phyloP scores from a whole-genome alignment of 2,113 vertebrate genomes.

The Pteronura brasiliensis region DNA sequence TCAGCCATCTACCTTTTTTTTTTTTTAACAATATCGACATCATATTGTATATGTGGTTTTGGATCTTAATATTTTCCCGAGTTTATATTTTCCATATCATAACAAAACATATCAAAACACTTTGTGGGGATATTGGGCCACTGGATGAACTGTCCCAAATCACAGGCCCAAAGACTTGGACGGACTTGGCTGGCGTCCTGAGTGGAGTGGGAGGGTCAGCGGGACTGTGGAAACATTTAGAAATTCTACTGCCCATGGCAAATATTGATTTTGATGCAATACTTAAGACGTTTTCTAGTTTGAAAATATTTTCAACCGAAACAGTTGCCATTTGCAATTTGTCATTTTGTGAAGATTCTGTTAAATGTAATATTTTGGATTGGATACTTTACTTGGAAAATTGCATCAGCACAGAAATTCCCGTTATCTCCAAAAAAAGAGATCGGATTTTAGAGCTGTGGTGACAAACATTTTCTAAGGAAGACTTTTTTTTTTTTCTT shows the following conservation, averaged over 20 bases:
- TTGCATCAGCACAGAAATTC: not conserved
- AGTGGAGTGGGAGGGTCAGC: not conserved
- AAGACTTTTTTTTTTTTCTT: not conserved
- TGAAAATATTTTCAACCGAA: constrained; percentile 27
- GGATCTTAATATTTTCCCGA: not conserved
- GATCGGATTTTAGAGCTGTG: not conserved
- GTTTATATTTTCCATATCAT: not conserved
- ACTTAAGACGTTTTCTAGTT: not conserved
- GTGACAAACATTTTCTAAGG: not conserved
- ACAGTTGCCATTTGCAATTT: constrained; percentile 14
- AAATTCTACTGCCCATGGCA: not conserved
- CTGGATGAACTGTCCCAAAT: not conserved
- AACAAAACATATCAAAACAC: too few relatives aligned
- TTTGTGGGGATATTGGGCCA: not conserved
- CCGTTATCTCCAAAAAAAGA: not conserved
- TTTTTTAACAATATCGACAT: not conserved
- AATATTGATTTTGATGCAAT: constrained; percentile 23
- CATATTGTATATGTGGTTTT: not conserved
- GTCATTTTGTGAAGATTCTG: not conserved
- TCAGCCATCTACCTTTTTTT: not conserved
- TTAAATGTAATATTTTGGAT: not conserved
- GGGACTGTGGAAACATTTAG: not conserved
- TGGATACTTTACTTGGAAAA: constrained; percentile 48
- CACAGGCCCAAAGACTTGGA: not conserved
- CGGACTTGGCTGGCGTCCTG: not conserved